These are phyloP conservation scores for Solen grandis DNA, from an alignment of 1,140 invertebrate species.

Conservation along the genomic window DNA sequence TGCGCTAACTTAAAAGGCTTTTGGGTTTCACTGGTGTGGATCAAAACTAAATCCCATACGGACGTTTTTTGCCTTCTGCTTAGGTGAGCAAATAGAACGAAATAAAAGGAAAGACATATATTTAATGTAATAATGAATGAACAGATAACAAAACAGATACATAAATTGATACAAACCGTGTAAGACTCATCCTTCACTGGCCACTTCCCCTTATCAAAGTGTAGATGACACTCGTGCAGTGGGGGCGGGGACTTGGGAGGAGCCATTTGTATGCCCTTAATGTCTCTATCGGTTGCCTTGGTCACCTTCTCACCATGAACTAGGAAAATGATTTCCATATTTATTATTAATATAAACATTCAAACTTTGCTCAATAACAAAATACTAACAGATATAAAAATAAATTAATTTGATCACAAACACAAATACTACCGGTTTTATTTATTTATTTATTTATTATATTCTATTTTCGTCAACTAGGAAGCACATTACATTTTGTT, in stretches of 20 bases:
- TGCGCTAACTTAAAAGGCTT: neutral
- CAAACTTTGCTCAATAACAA: no score
- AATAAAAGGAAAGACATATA: neutral
- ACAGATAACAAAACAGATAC: neutral
- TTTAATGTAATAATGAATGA: neutral
- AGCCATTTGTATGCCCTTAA: slow-evolving; percentile 41
- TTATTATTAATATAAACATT: no score
- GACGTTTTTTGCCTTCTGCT: neutral
- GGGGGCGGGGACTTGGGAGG: slow-evolving; percentile 37
- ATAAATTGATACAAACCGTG: slow-evolving; percentile 17
- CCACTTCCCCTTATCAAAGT: slow-evolving; percentile 35
- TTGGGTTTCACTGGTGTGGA: neutral
- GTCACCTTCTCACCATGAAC: slow-evolving; percentile 31
- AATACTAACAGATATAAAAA: no score
- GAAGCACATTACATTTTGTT: no score
- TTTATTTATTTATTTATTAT: no score
- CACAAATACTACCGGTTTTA: no score
- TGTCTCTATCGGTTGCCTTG: slow-evolving; percentile 45
- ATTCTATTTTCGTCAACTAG: no score
- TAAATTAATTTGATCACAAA: no score
- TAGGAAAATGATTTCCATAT: no score
- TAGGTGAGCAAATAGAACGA: no score
- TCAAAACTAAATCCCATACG: neutral
- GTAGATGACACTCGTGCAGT: slow-evolving; percentile 36
- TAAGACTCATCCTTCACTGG: slow-evolving; percentile 46